Evolutionary conservation across 2,113 vertebrate genomes (phyloP).

Genomic region (Indri indri): DNA sequence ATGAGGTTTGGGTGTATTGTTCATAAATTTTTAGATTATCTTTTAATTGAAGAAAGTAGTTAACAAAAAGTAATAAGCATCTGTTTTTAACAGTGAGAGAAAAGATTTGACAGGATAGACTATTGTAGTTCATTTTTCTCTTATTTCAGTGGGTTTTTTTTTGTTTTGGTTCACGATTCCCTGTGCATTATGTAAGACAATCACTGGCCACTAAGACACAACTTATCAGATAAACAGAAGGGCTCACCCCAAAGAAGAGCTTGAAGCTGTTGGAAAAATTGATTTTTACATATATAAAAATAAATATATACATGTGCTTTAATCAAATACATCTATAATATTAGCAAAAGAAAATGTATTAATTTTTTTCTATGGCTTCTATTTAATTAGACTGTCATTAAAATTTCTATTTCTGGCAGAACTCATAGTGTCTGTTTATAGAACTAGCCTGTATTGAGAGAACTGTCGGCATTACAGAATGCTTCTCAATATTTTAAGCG

Average conservation of each 20-base stretch:
- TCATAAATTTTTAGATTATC: constrained; percentile 44
- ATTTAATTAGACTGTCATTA: constrained; percentile 69
- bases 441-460: constrained; percentile 44
- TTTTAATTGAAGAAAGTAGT: constrained; percentile 63
- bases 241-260: background rate
- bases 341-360: constrained; percentile 54
- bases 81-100: constrained; percentile 63
- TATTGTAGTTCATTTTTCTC: background rate
- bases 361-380: constrained; percentile 44
- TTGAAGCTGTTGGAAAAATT: constrained; percentile 4
- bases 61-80: constrained; percentile 51
- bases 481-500: constrained; percentile 38
- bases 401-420: constrained; percentile 64
- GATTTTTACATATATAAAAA: background rate
- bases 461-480: constrained; percentile 20
- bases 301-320: constrained; percentile 22
- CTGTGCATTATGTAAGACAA: background rate
- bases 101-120: constrained; percentile 52
- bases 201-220: background rate
- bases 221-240: background rate
- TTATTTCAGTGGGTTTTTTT: background rate
- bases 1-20: constrained; percentile 31
- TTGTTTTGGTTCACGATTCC: background rate
- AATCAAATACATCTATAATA: constrained; percentile 53
- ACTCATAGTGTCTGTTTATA: constrained; percentile 60